A percentile compares a stretch with the other conserved stretches of the same genome.
These are phyloP conservation scores for Adelognathus sp. DNA, from an alignment of 2,888 invertebrate species.

Conservation along the genomic window DNA sequence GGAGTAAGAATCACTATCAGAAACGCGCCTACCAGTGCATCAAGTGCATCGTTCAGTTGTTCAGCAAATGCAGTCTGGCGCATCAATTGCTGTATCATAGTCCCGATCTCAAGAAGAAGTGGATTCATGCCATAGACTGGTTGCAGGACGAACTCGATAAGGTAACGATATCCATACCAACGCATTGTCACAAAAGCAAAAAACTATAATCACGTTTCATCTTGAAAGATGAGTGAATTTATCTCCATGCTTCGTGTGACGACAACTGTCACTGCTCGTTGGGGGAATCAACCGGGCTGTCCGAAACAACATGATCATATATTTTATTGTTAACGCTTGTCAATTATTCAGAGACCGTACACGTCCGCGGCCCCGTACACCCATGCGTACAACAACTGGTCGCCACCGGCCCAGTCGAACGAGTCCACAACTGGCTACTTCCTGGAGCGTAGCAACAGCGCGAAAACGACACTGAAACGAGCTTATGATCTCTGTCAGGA, in stretches of 20 bases:
- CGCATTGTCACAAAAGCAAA: background rate
- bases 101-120: conserved; percentile 91
- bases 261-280: no score
- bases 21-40: conserved; percentile 98
- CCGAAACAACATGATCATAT: no score
- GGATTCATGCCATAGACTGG: conserved; percentile 96
- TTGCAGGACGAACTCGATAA: conserved; percentile 96
- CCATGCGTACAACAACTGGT: conserved; percentile 96
- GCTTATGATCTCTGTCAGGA: conserved; percentile 90
- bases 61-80: conserved; percentile 92
- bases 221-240: background rate
- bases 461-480: conserved; percentile 92
- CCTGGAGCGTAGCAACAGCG: conserved; percentile 96
- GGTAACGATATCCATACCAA: conserved; percentile 77
- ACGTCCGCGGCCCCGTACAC: conserved; percentile 88
- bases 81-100: conserved; percentile 90
- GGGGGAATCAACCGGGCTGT: no score
- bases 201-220: background rate
- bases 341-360: conserved; percentile 80
- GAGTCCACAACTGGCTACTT: conserved; percentile 97
- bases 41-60: conserved; percentile 95
- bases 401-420: conserved; percentile 95
- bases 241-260: no score
- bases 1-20: conserved; percentile 97
- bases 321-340: conserved; percentile 16